Base-by-base conservation (phyloP, 2,113 vertebrate species). In the Xyrauchen texanus region DNA sequence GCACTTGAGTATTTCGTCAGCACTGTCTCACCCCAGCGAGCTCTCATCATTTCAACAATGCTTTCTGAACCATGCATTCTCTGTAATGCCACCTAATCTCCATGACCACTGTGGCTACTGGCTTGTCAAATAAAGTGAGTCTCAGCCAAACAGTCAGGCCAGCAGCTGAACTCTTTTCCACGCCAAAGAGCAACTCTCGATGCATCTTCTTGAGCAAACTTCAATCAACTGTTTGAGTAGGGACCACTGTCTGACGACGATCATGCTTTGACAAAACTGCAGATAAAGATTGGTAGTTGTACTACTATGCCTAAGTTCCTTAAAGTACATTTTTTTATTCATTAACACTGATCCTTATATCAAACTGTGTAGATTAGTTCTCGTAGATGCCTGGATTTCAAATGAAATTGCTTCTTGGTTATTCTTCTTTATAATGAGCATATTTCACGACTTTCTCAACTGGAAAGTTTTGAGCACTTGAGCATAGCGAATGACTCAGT, bases 31-130 rank as follows among this genome's bases (percentile, higher is more conserved):
- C 44, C 62, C 55, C 69, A 60, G 68, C 10, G 47, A 13, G 3
- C 51, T 12, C n/a, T 21, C 58, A 4, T 84, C 66, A 77, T 65
- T 80, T 58, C 47, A 74, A 60, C 80, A 44, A 53, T 81, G 71
- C 70, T 80, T 34, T 69, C 34, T 74, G 77, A 83, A 79, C 77
- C 76, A 60, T 84, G 80, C 68, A 34, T 3, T 34, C 60, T 74
- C 64, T 84, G 64, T 77, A 75, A 82, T 63, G 10, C 61, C 34
- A 64, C 81, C 78, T 83, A 76, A 78, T 49, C 72, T 79, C 70
- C 70, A 61, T 13, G 13, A 53, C 67, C 21, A 9, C 58, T 74
- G 75, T 76, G 82, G 80, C 84, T 83, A 86, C 77, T 85, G 62
- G 71, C 67, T 72, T 68, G 77, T 88, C 81, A 83, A 71, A 79